Conservation (phyloP, 2,888 invertebrate genomes). For the Drosophila aldrichi region DNA sequence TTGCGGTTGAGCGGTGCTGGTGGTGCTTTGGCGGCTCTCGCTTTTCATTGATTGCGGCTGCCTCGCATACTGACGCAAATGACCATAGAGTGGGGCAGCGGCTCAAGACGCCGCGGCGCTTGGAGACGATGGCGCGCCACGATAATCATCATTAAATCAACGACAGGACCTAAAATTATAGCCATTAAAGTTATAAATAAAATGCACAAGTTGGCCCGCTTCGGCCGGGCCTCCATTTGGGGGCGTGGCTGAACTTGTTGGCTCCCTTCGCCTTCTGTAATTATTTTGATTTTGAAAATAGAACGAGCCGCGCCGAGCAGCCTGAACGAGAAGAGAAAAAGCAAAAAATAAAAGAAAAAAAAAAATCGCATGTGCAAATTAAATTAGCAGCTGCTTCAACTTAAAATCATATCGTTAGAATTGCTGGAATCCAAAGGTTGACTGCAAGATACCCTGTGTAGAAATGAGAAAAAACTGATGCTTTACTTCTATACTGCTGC, state of each 20-base stretch:
- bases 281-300: conserved; percentile 72
- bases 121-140: conserved; percentile 46
- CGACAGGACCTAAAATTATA: conserved; percentile 76
- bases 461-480: neutral
- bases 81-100: conserved; percentile 43
- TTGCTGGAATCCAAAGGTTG: neutral
- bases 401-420: conserved; percentile 28
- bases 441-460: conserved; percentile 16
- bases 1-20: conserved; percentile 36
- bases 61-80: conserved; percentile 64
- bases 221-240: conserved; percentile 47
- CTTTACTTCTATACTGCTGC: neutral
- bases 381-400: conserved; percentile 46
- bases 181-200: conserved; percentile 80
- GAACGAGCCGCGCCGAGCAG: conserved; percentile 25
- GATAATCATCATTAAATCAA: conserved; percentile 80
- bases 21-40: conserved; percentile 13
- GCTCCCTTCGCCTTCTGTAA: conserved; percentile 50
- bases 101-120: conserved; percentile 22
- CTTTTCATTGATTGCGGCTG: conserved; percentile 41
- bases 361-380: conserved; percentile 63
- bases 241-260: conserved; percentile 58
- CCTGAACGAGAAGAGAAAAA: neutral
- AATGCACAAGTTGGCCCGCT: conserved; percentile 38
- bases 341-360: no score